phyloP scores from a whole-genome alignment of 2,888 invertebrate genomes.

The Dorcus parallelipipedus region DNA sequence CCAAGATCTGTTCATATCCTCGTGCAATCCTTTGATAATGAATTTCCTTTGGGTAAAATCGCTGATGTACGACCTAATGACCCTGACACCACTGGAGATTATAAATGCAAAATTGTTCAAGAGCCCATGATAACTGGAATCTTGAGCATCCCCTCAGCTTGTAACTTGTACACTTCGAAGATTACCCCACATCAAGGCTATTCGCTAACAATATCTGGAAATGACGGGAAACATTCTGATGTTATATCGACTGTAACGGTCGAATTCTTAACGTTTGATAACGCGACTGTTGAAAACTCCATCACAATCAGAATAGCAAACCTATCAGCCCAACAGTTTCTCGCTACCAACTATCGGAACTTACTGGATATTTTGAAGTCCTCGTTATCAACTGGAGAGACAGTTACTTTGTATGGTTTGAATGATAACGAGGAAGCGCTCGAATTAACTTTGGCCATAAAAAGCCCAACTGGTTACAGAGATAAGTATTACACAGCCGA shows the following conservation, averaged over 20 bases:
- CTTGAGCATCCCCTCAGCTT: constrained; percentile 70
- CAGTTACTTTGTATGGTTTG: constrained; percentile 69
- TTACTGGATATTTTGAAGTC: constrained; percentile 68
- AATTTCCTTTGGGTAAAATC: constrained; percentile 76
- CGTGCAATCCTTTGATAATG: constrained; percentile 73
- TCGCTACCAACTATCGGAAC: constrained; percentile 72
- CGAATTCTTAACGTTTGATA: constrained; percentile 76
- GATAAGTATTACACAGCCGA: constrained; percentile 63
- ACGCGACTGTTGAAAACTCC: constrained; percentile 78
- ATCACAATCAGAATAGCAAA: constrained; percentile 73
- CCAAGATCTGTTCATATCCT: constrained; percentile 78
- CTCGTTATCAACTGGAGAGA: constrained; percentile 63
- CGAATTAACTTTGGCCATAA: constrained; percentile 69
- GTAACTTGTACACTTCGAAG: constrained; percentile 73
- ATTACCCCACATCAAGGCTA: constrained; percentile 71
- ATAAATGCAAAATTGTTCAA: constrained; percentile 76
- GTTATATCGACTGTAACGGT: constrained; percentile 85
- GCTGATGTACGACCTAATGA: constrained; percentile 92
- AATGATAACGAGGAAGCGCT: constrained; percentile 63
- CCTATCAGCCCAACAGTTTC: constrained; percentile 69
- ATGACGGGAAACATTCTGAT: constrained; percentile 84
- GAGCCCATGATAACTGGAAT: constrained; percentile 59
- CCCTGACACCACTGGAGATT: constrained; percentile 84
- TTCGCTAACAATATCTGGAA: constrained; percentile 78
- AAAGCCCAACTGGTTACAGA: constrained; percentile 57